These are phyloP conservation scores for Lepilemur ruficaudatus DNA, from an alignment of 2,797 vertebrate species.

Conservation along the genomic window DNA sequence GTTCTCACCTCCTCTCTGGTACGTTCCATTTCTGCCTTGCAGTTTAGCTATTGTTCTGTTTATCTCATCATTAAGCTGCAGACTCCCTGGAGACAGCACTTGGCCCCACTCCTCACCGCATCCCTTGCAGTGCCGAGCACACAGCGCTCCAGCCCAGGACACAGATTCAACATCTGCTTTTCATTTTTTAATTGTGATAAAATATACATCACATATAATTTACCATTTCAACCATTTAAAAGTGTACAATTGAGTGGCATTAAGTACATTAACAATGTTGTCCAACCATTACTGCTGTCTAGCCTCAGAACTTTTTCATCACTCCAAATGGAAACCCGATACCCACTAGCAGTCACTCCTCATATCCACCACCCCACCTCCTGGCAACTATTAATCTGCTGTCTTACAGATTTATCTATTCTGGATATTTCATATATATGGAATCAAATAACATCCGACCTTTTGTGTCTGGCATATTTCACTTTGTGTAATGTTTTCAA, in stretches of 20 bases:
- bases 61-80: too few species aligned
- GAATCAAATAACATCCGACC: neutral
- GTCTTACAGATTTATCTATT: neutral
- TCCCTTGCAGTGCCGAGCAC: neutral
- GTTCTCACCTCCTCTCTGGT: neutral
- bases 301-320: neutral
- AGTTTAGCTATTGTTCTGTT: neutral
- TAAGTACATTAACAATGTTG: neutral
- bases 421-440: neutral
- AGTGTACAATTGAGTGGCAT: neutral
- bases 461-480: neutral
- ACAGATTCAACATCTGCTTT: neutral
- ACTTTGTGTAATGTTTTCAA: neutral
- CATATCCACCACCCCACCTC: neutral
- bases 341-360: neutral
- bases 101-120: neutral
- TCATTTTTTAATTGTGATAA: neutral
- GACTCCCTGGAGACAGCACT: neutral
- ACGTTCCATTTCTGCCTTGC: neutral
- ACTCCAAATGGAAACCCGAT: neutral
- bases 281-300: neutral
- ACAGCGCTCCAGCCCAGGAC: neutral
- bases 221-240: neutral
- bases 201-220: neutral
- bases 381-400: neutral